Base-by-base conservation (phyloP, 2,797 vertebrate genomes). In the Buphagus erythrorhynchus region DNA sequence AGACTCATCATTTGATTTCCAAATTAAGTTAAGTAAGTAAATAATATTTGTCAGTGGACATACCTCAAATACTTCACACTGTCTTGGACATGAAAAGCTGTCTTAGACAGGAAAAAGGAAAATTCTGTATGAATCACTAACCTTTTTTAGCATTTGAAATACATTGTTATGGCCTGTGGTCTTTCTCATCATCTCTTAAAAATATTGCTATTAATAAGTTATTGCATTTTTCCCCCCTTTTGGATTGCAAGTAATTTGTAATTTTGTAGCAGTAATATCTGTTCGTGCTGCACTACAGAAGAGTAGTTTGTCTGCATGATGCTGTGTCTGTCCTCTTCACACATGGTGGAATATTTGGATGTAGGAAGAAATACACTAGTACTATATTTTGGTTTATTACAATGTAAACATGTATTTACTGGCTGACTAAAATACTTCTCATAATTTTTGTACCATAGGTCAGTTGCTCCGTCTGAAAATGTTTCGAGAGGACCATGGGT, bases 401-500 rank as follows among this genome's bases (percentile, higher is more conserved):
- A 3, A n/a, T 74, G 9, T 45, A 83, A 75, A 54, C 17, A 10
- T 38, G 4, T 66, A n/a, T 86, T 78, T 68, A 74, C 48, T 74
- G 58, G 43, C 38, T 83, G 40, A 95, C 51, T 78, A 38, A 89
- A 40, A 82, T 36, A 25, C 74, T 94, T 96, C 71, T 81, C 16
- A 19, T 82, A 40, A 69, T 95, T 75, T 96, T 96, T 81, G 13
- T 88, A 33, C 96, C 83, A 45, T 96, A 99, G 99, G 99, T 98
- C 99, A 99, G 90, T 98, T 99, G 95, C 99, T 99, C 80, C 99
- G 99, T 61, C 97, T 99, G 97, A 99, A 99, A 97, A 99, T 99
- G 99, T 99, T 99, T 97, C 98, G 99, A 51, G 99, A 99, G 95
- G 99, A 99, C 95, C 99, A 99, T 6, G 99, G 99, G 71, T 99